Percentiles rank a stretch among this genome's conserved stretches.
Conservation (phyloP, 2,113 vertebrate genomes). For the Polyodon spathula region DNA sequence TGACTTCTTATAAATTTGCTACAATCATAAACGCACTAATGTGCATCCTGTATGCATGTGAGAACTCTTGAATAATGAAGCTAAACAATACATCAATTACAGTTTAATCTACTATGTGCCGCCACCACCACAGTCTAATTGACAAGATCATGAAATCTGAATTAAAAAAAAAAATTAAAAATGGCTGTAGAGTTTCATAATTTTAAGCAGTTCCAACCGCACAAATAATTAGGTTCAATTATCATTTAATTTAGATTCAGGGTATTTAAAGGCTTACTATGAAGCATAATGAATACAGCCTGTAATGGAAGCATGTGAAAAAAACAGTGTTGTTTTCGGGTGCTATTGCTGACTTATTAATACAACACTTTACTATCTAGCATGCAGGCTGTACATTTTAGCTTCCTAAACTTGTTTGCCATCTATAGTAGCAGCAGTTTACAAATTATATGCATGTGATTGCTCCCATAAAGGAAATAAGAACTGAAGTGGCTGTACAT, state of each 20-base stretch:
- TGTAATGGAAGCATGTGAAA: not conserved
- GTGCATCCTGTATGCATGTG: constrained; percentile 20
- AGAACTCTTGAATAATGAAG: too few species aligned
- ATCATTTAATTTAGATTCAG: too few species aligned
- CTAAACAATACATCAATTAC: too few species aligned
- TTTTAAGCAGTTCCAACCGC: too few species aligned
- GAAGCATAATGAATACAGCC: not conserved
- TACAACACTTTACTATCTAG: constrained; percentile 10
- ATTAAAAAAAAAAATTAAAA: too few species aligned
- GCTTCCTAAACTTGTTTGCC: constrained; percentile 38
- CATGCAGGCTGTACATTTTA: not conserved
- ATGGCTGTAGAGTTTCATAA: too few species aligned
- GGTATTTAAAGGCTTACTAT: not conserved
- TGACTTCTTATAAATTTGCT: constrained; percentile 57
- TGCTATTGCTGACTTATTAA: not conserved
- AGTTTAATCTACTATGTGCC: too few species aligned
- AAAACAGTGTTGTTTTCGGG: not conserved
- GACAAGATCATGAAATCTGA: too few species aligned
- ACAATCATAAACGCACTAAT: constrained; percentile 60
- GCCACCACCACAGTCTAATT: too few species aligned
- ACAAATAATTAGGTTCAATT: too few species aligned
- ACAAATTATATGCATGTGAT: constrained; percentile 18
- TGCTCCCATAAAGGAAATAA: constrained; percentile 15
- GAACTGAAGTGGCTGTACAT: not conserved
- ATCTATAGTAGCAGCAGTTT: constrained; percentile 33